A percentile compares a stretch with the other conserved stretches of the same genome.
Conservation (phyloP, 1,140 invertebrate genomes). For the Drosophila grimshawi region DNA sequence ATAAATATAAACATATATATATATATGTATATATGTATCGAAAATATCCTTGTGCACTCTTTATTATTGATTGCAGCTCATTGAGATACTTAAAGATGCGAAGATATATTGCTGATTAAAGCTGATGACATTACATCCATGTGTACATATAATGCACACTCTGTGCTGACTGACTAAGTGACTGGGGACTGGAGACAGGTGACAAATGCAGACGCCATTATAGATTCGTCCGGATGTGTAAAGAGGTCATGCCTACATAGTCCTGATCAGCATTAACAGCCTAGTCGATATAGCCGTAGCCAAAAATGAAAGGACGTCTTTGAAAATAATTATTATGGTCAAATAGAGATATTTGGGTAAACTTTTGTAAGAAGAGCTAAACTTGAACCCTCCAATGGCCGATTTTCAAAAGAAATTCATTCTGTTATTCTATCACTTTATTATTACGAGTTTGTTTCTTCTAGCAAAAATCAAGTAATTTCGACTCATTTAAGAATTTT, state of each 20-base stretch:
- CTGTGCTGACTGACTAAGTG: background rate
- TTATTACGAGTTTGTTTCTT: too few relatives aligned
- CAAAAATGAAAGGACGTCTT: too few relatives aligned
- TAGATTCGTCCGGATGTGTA: background rate
- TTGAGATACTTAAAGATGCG: constrained; percentile 6
- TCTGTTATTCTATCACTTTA: too few relatives aligned
- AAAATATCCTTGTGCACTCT: constrained; percentile 19
- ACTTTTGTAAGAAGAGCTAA: too few relatives aligned
- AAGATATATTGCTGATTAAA: constrained; percentile 6
- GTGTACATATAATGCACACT: background rate
- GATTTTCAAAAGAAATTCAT: too few relatives aligned
- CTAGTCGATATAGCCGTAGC: too few relatives aligned
- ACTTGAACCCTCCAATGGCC: too few relatives aligned
- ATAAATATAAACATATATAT: constrained; percentile 13
- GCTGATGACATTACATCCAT: background rate
- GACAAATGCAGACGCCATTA: background rate
- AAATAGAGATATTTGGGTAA: too few relatives aligned
- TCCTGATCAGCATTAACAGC: background rate
- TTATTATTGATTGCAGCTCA: constrained; percentile 52
- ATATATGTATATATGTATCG: background rate
- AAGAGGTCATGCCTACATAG: background rate
- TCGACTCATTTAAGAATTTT: background rate
- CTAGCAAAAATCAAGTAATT: background rate
- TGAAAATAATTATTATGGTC: too few relatives aligned
- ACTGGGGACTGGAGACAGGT: background rate